Base-by-base conservation (phyloP, 2,888 invertebrate species). In the Plebejus argus region DNA sequence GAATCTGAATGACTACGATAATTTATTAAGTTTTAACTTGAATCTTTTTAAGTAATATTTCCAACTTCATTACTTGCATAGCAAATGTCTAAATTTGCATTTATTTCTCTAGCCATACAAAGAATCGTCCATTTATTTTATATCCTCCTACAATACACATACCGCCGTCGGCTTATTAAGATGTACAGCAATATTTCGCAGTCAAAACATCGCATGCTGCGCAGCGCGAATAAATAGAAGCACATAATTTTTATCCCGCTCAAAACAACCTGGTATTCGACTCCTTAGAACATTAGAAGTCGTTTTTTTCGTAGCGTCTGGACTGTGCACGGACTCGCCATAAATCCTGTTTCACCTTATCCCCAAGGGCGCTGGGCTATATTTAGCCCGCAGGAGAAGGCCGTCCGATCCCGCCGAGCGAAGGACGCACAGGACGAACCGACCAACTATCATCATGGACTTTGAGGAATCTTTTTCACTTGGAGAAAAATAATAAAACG, bases 361-460 rank as follows among this genome's bases (percentile, higher is more conserved):
- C 87, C 88, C 89, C 91, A 92, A 92, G 92, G 91, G 91, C 91
- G 89, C 84, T 81, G 79, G 79, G 87, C 88, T 93, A 93, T 92
- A 91, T 91, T 89, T 93, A 93, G 92, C 87, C 78, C 85, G 85
- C 87, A 86, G 86, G 84, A 88, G 90, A 91, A 90, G 90, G 91
- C 88, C 90, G 85, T 82, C 81, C 81, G 85, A 85, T 84, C 85
- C 87, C 82, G 83, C 82, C 83, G 81, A 78, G 79, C 86, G 88
- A 87, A 88, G 83, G 83, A 84, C 83, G 79, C 58, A 28, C 66
- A 66, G 66, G 66, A 66, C 66, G 66, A 66, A 66, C 15, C 66
- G 66, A 66, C 4, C 66, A 7, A 66, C 66, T 61, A 66, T 66
- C 28, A 66, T 66, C 66, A 66, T 33, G 33, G 66, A 33, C 28